Conservation (phyloP, 2,888 invertebrate species). For the Eilema sororculum region DNA sequence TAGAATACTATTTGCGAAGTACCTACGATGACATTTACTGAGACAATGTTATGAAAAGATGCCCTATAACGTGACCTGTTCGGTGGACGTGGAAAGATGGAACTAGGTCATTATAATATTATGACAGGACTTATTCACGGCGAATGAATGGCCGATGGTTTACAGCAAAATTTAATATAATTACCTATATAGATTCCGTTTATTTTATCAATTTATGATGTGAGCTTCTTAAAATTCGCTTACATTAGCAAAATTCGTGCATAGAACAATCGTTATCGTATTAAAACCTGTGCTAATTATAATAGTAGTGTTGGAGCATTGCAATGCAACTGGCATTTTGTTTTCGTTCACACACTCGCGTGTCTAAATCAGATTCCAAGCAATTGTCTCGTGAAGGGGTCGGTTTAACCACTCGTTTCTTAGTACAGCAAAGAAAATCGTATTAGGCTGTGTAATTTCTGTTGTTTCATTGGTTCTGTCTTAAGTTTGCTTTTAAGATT, state of each 20-base stretch:
- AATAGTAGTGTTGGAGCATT: no score
- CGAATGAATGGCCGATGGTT: constrained; percentile 20
- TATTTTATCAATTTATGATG: no score
- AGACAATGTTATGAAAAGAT: not conserved
- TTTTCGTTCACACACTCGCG: constrained; percentile 9
- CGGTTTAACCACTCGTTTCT: not conserved
- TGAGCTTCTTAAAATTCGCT: no score
- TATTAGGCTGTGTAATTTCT: not conserved
- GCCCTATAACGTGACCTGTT: no score
- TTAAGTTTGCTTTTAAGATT: not conserved
- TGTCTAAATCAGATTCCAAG: constrained; percentile 24
- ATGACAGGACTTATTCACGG: constrained; percentile 31
- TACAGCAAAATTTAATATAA: not conserved
- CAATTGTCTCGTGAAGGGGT: constrained; percentile 12
- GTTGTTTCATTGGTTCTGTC: not conserved
- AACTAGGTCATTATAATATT: constrained; percentile 7
- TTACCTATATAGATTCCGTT: not conserved
- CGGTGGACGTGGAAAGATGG: no score
- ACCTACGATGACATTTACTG: constrained; percentile 33
- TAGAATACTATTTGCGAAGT: constrained; percentile 31
- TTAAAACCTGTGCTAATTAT: no score
- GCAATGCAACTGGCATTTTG: not conserved
- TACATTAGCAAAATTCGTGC: no score
- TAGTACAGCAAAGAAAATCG: not conserved
- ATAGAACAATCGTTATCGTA: no score